Conservation (phyloP, 2,888 invertebrate species). For the Gryllus longicercus region DNA sequence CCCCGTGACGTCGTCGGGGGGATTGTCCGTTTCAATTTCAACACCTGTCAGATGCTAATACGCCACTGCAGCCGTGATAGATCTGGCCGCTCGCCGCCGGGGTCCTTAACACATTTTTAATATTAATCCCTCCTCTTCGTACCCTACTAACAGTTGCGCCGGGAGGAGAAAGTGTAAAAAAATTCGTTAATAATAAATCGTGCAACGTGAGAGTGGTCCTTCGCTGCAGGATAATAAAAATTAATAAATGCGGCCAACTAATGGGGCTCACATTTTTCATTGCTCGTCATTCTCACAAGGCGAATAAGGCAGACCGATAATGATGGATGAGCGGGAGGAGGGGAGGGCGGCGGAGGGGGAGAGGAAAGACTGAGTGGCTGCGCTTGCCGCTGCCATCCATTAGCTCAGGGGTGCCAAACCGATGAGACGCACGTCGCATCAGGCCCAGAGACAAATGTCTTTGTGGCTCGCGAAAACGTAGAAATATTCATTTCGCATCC, state of each 20-base stretch:
- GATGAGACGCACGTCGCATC: no score
- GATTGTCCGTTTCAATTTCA: slow-evolving; percentile 6
- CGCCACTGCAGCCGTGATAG: not conserved
- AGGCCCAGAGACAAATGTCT: no score
- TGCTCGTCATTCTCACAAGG: slow-evolving; percentile 6
- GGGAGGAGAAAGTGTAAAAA: not conserved
- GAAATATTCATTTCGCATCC: no score
- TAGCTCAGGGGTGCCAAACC: not conserved
- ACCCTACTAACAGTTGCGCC: not conserved
- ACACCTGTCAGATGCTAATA: not conserved
- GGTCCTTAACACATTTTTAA: not conserved
- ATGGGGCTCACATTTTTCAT: slow-evolving; percentile 17
- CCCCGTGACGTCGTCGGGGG: no score
- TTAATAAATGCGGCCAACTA: not conserved
- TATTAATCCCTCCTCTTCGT: not conserved
- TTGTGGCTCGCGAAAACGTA: no score
- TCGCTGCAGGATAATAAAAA: not conserved
- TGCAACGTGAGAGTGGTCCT: not conserved
- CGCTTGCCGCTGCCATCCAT: not conserved
- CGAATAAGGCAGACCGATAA: not conserved
- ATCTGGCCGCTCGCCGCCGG: not conserved
- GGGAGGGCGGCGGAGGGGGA: not conserved
- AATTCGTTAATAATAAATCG: not conserved
- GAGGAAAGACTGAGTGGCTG: not conserved
- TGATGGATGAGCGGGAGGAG: not conserved